These are phyloP conservation scores for Maniola jurtina DNA, from an alignment of 1,140 invertebrate species.

Conservation along the genomic window DNA sequence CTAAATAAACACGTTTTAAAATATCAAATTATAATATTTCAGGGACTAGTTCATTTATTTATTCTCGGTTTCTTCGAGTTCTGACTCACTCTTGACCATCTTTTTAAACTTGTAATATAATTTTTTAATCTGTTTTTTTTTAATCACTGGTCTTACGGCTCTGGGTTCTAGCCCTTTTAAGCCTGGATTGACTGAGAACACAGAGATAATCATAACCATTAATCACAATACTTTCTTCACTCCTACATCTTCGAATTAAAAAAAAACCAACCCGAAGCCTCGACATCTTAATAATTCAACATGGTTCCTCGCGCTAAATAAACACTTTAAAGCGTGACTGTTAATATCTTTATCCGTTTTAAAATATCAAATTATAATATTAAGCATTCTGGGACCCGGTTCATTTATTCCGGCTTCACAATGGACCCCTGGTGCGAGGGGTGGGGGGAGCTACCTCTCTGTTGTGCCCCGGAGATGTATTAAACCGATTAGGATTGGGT, in stretches of 20 bases:
- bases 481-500: conserved; percentile 29
- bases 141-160: too few species aligned
- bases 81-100: too few species aligned
- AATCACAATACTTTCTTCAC: neutral
- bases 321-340: conserved; percentile 68
- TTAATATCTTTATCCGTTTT: conserved; percentile 73
- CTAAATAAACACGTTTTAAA: conserved; percentile 73
- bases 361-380: conserved; percentile 77
- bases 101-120: too few species aligned
- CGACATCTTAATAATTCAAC: conserved; percentile 47
- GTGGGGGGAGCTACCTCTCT: conserved; percentile 35
- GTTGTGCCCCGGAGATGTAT: conserved; percentile 35
- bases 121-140: too few species aligned
- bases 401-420: conserved; percentile 64
- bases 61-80: too few species aligned
- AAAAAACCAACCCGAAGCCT: conserved; percentile 27
- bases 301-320: conserved; percentile 59
- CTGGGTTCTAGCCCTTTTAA: too few species aligned
- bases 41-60: conserved; percentile 55
- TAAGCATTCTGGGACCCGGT: conserved; percentile 53
- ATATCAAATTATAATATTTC: conserved; percentile 76
- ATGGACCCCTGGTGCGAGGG: conserved; percentile 51
- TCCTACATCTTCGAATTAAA: conserved; percentile 1
- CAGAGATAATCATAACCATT: too few species aligned
- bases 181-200: too few species aligned